Conservation (phyloP, 2,888 invertebrate species). For the Calameuta pallipes region DNA sequence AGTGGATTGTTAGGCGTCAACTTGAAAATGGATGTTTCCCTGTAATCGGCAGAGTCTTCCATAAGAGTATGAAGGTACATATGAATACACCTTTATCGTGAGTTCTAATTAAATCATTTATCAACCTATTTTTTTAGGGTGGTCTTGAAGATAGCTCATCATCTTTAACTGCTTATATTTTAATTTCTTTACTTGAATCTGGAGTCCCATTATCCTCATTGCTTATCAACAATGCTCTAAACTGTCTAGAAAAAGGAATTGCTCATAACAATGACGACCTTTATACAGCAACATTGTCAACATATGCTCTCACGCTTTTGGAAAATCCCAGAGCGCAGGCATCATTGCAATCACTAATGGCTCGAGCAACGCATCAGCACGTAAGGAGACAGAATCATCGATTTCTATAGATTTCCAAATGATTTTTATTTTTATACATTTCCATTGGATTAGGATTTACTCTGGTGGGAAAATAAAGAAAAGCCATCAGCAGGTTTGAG, state of each 20-base stretch:
- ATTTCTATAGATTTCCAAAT: background rate
- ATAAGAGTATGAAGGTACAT: constrained; percentile 69
- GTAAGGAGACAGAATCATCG: constrained; percentile 32
- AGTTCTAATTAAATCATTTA: constrained; percentile 8
- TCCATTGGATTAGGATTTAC: constrained; percentile 54
- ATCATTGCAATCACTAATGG: constrained; percentile 64
- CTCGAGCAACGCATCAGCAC: constrained; percentile 62
- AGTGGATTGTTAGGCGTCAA: constrained; percentile 76
- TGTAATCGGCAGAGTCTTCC: constrained; percentile 75
- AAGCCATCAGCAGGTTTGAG: constrained; percentile 70
- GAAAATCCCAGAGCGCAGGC: constrained; percentile 66
- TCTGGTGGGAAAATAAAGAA: constrained; percentile 70
- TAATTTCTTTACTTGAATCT: constrained; percentile 75
- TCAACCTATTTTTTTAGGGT: constrained; percentile 38
- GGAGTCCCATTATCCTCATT: constrained; percentile 67
- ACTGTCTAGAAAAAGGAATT: constrained; percentile 69
- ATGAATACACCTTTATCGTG: background rate
- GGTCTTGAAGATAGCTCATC: constrained; percentile 65
- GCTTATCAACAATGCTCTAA: constrained; percentile 71
- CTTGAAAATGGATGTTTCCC: constrained; percentile 84
- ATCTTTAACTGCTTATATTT: constrained; percentile 77
- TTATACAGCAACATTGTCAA: constrained; percentile 69
- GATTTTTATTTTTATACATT: constrained; percentile 6
- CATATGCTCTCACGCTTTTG: constrained; percentile 69
- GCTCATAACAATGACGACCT: constrained; percentile 45